A percentile compares a stretch with the other conserved stretches of the same genome.
Evolutionary conservation across 2,113 vertebrate genomes (phyloP).

Genomic region (Conger conger): DNA sequence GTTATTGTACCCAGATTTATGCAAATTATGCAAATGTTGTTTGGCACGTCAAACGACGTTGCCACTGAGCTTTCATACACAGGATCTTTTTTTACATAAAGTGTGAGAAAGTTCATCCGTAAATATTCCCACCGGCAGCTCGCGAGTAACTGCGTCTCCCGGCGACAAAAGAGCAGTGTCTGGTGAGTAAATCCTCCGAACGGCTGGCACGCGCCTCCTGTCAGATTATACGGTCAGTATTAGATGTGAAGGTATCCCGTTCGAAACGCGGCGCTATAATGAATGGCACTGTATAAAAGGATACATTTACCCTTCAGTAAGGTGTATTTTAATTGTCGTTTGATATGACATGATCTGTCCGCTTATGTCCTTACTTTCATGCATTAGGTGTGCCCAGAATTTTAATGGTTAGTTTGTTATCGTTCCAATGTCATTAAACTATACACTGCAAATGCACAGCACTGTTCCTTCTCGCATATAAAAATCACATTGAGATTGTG

Average conservation of each 20-base stretch:
- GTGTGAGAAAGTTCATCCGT: conserved; percentile 61
- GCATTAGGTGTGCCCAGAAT: neutral
- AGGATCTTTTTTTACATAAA: neutral
- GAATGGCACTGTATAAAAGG: neutral
- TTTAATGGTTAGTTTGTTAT: neutral
- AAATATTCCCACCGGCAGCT: conserved; percentile 50
- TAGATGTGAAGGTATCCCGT: neutral
- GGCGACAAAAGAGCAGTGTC: neutral
- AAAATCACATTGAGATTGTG: neutral
- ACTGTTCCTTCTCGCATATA: neutral
- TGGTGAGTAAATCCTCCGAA: conserved; percentile 46
- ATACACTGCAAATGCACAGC: neutral
- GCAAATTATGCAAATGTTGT: neutral
- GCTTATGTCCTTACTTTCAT: neutral
- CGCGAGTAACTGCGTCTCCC: neutral
- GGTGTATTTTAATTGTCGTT: neutral
- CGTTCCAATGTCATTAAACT: neutral
- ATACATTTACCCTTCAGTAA: neutral
- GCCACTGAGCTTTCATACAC: neutral
- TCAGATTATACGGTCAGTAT: neutral
- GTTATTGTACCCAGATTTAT: neutral
- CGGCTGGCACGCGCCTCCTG: conserved; percentile 31
- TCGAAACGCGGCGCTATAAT: neutral
- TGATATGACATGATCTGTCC: neutral
- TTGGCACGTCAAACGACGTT: neutral